Percentiles rank a stretch among this genome's conserved stretches.
Conservation (phyloP, 2,797 vertebrate species). For the Ambastaia sidthimunki region DNA sequence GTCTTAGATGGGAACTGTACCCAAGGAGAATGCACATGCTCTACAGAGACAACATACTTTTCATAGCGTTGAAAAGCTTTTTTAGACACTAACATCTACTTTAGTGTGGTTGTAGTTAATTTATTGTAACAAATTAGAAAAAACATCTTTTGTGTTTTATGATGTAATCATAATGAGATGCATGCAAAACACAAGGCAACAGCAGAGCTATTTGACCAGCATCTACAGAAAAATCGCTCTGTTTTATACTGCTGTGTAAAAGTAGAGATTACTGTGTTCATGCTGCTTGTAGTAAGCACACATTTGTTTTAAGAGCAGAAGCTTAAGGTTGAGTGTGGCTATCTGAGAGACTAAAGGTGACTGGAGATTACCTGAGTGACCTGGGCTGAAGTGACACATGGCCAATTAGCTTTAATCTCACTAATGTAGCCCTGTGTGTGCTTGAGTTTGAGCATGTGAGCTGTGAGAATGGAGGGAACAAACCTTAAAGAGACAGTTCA, state of each 20-base stretch:
- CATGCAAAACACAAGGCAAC: background rate
- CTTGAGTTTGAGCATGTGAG: constrained; percentile 31
- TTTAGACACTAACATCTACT: background rate
- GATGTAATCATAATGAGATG: background rate
- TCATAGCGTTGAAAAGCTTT: background rate
- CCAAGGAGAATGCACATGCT: background rate
- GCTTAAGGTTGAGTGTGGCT: constrained; percentile 20
- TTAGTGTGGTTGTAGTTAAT: background rate
- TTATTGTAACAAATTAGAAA: background rate
- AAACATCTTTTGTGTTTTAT: constrained; percentile 14
- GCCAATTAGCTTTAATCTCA: constrained; percentile 53
- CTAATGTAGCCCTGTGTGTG: constrained; percentile 17
- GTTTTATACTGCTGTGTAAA: background rate
- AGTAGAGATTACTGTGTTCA: background rate
- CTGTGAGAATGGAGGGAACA: background rate
- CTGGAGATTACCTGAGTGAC: constrained; percentile 53
- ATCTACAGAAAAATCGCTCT: background rate
- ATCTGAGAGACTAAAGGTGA: constrained; percentile 48
- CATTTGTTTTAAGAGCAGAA: constrained; percentile 30
- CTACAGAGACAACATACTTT: constrained; percentile 6
- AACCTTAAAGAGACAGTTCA: background rate
- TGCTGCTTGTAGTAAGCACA: background rate
- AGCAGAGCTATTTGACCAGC: background rate
- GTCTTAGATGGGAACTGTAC: background rate
- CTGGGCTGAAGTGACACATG: constrained; percentile 43